Evolutionary conservation across 2,888 invertebrate species (phyloP).

Genomic region (Leucophora obtusa): DNA sequence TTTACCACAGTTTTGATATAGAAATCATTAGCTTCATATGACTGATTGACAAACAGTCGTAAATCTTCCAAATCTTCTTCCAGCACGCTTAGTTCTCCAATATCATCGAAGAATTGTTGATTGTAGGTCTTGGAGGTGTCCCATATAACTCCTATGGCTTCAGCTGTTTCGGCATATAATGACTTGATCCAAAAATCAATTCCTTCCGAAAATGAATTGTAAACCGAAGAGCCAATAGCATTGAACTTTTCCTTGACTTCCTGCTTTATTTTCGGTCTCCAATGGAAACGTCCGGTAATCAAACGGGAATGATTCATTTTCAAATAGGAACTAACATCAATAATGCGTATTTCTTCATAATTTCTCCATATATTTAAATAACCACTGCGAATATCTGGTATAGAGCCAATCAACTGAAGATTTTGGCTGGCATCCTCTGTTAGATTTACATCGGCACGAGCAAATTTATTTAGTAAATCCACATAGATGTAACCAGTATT

Average conservation of each 20-base stretch:
- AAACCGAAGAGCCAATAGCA: slow-evolving; percentile 78
- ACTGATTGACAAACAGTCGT: slow-evolving; percentile 85
- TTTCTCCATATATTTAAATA: slow-evolving; percentile 89
- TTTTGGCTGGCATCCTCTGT: slow-evolving; percentile 85
- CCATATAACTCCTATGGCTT: slow-evolving; percentile 86
- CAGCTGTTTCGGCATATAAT: slow-evolving; percentile 84
- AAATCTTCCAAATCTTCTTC: slow-evolving; percentile 82
- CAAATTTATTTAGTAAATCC: slow-evolving; percentile 81
- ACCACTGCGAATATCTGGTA: slow-evolving; percentile 88
- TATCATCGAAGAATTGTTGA: slow-evolving; percentile 85
- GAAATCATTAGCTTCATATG: slow-evolving; percentile 90
- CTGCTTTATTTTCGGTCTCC: slow-evolving; percentile 86
- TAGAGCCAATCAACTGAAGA: slow-evolving; percentile 85
- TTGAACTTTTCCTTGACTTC: slow-evolving; percentile 81
- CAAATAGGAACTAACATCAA: slow-evolving; percentile 88
- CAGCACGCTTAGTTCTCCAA: slow-evolving; percentile 83
- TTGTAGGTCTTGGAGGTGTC: slow-evolving; percentile 86
- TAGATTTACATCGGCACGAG: slow-evolving; percentile 84
- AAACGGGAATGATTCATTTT: slow-evolving; percentile 90
- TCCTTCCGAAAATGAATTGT: slow-evolving; percentile 80
- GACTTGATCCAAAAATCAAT: slow-evolving; percentile 84
- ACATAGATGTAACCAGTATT: slow-evolving; percentile 82
- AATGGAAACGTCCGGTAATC: slow-evolving; percentile 87
- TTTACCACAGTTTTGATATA: slow-evolving; percentile 88
- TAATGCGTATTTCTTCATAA: slow-evolving; percentile 88